Evolutionary conservation across 2,113 vertebrate species (phyloP), one percentile per base, ranked within the genome.

Genomic region (Eira barbara): DNA sequence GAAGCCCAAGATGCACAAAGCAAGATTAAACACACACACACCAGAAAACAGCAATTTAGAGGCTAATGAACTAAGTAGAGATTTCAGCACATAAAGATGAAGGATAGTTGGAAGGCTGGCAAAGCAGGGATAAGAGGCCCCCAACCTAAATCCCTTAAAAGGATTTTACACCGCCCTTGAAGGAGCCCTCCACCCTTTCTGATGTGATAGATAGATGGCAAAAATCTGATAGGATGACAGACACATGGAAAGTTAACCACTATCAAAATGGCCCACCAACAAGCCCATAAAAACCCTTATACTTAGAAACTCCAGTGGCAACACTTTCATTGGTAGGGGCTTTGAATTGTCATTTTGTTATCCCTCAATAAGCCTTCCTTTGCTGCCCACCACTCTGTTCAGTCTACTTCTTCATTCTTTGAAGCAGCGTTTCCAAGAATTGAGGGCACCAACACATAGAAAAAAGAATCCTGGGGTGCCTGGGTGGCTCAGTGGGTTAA

Each of bases 251-350:
- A 18, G 18, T n/a, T 69, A 21, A 21, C 18, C 67, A 69, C 4
- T 59, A 36, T 69, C 34, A 69, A 36, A 69, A 69, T 1, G 2
- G 67, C 34, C 34, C 67, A 69, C 67, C 67, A 69, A n/a, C 34
- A 69, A 36, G 18, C 34, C 18, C 67, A 20, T 20, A 36, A 69
- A 69, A 36, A 18, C 67, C 7, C 34, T 8, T 20, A 20, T n/a
- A 69, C 34, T 69, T 69, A 69, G 67, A 69, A 69, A 36, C 34
- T 36, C 67, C 6, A 2, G 34, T 69, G 65, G 34, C 65, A 69
- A 36, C 17, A 1, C 34, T 29, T n/a, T 21, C 7, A 0, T 69
- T 13, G 29, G n/a, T 6, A 8, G 18, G 17, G 34, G 34, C 67
- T 69, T 69, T 69, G 34, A n/a, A 36, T 17, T 59, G 57, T 36